phyloP scores from a whole-genome alignment of 2,888 invertebrate species.

The Nasonia oneida region DNA sequence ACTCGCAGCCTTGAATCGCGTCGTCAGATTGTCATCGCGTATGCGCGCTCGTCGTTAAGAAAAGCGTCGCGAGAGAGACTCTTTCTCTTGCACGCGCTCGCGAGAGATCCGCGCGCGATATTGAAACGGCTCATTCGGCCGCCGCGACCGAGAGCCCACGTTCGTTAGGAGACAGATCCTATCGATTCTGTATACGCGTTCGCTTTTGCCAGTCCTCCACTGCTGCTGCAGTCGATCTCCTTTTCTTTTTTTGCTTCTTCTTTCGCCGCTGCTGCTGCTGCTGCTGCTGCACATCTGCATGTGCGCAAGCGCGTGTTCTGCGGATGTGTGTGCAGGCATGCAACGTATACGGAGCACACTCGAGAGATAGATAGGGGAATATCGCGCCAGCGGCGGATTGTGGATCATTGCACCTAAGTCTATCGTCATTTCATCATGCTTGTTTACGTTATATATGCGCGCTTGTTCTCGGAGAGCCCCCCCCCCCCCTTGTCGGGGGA shows the following conservation, averaged over 20 bases:
- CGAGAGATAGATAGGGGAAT: background rate
- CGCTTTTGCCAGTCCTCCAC: background rate
- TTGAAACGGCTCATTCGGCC: conserved; percentile 26
- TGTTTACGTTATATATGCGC: conserved; percentile 40
- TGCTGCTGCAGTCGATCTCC: background rate
- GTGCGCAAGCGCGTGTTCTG: background rate
- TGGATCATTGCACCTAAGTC: conserved; percentile 54
- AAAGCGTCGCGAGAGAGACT: conserved; percentile 37
- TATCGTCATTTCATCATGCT: conserved; percentile 59
- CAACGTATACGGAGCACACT: conserved; percentile 31
- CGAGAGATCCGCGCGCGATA: conserved; percentile 42
- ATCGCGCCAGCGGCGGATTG: conserved; percentile 26
- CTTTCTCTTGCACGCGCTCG: conserved; percentile 11
- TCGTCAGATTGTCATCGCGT: conserved; percentile 53
- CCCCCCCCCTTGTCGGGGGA: background rate
- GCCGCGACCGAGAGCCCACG: background rate
- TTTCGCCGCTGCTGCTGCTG: background rate
- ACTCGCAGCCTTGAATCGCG: background rate
- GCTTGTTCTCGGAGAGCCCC: too few relatives aligned
- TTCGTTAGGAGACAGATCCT: conserved; percentile 52
- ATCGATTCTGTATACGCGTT: conserved; percentile 44
- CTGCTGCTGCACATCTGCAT: background rate
- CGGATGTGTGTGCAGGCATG: background rate
- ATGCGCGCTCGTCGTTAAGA: conserved; percentile 51
- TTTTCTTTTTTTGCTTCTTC: background rate